A percentile compares a stretch with the other conserved stretches of the same genome.
phyloP scores from a whole-genome alignment of 2,113 vertebrate species.

The Oenanthe melanoleuca region DNA sequence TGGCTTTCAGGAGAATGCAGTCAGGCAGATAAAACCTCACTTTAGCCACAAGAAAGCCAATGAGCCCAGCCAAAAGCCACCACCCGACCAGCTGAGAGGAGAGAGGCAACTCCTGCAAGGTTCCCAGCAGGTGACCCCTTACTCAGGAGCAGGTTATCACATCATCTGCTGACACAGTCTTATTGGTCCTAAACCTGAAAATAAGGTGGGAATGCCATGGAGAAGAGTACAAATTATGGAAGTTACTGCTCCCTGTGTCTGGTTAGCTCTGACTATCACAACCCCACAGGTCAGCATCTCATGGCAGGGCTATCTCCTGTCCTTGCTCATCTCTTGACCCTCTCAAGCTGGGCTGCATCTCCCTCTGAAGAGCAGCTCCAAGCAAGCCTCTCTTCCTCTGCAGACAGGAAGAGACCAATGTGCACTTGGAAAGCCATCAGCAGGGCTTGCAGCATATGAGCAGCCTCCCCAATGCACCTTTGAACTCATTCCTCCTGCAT shows the following conservation, averaged over 20 bases:
- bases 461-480: not conserved
- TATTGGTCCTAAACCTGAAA: not conserved
- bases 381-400: not conserved
- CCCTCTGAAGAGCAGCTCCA: not conserved
- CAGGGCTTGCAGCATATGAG: not conserved
- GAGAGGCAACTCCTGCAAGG: not conserved
- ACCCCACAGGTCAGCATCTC: not conserved
- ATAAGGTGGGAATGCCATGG: not conserved
- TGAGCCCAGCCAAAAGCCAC: not conserved
- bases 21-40: not conserved
- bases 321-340: not conserved
- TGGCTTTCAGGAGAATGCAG: not conserved
- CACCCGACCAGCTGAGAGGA: not conserved
- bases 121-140: not conserved
- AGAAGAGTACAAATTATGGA: not conserved
- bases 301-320: not conserved
- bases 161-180: not conserved
- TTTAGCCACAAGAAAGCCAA: not conserved
- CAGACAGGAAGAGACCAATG: slow-evolving; percentile 22
- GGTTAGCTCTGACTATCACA: not conserved
- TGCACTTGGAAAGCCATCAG: slow-evolving; percentile 21
- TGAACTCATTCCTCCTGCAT: slow-evolving; percentile 50
- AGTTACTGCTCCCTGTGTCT: not conserved
- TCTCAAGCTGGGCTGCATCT: not conserved
- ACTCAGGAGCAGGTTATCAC: not conserved